Percentiles rank a stretch among this genome's conserved stretches.
These are phyloP conservation scores for Oeneis ivallda DNA, from an alignment of 2,888 invertebrate species.

Conservation along the genomic window DNA sequence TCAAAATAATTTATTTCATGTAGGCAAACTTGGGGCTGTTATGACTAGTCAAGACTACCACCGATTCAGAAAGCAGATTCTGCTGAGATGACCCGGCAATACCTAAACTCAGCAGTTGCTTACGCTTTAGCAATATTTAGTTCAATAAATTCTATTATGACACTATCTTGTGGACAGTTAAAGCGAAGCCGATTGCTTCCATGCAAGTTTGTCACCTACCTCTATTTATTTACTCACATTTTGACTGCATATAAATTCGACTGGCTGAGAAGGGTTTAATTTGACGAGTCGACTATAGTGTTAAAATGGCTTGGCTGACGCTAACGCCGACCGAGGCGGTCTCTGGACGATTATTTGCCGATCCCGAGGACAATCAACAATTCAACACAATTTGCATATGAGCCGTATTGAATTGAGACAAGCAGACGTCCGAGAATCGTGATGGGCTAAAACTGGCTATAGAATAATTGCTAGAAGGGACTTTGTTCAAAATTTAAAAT, in stretches of 20 bases:
- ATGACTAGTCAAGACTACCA: too few relatives aligned
- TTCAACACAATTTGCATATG: conserved; percentile 75
- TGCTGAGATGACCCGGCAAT: too few relatives aligned
- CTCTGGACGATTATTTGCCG: conserved; percentile 65
- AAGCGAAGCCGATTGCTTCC: too few relatives aligned
- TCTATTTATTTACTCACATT: neutral
- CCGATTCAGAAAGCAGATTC: too few relatives aligned
- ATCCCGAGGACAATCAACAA: conserved; percentile 72
- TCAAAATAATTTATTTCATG: too few relatives aligned
- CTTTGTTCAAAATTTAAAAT: neutral
- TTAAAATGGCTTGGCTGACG: conserved; percentile 13
- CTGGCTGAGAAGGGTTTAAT: conserved; percentile 1
- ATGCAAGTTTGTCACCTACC: neutral
- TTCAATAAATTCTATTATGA: too few relatives aligned
- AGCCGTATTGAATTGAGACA: conserved; percentile 71
- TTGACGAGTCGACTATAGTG: neutral
- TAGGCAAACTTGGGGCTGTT: too few relatives aligned
- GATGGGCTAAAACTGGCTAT: conserved; percentile 46
- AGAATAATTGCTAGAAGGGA: conserved; percentile 40
- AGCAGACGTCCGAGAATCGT: conserved; percentile 56
- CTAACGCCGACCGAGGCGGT: conserved; percentile 27
- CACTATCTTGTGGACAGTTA: too few relatives aligned
- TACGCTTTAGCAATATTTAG: too few relatives aligned
- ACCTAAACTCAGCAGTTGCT: too few relatives aligned
- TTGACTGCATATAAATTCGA: too few relatives aligned